Percentiles rank a stretch among this genome's conserved stretches.
Evolutionary conservation across 2,113 vertebrate genomes (phyloP).

Genomic region (Brachypodius melanocephalos): DNA sequence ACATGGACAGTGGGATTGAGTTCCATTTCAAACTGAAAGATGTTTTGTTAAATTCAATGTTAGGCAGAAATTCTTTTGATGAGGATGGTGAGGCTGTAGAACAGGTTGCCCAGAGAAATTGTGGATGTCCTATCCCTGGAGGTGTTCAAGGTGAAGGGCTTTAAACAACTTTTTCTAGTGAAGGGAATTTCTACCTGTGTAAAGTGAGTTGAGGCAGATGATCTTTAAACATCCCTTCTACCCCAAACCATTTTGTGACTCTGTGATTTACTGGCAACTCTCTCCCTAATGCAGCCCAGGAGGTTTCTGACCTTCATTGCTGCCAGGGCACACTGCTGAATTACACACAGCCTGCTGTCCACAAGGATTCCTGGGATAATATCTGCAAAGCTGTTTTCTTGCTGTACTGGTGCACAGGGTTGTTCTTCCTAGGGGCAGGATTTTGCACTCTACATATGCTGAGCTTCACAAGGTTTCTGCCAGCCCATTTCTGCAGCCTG

Average conservation of each 20-base stretch:
- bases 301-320: neutral
- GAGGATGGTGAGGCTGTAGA: neutral
- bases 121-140: accelerated
- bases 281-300: neutral
- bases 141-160: neutral
- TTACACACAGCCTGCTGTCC: neutral
- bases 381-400: neutral
- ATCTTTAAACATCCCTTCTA: neutral
- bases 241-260: neutral
- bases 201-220: neutral
- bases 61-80: neutral
- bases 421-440: neutral
- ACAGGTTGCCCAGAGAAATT: neutral
- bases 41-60: neutral
- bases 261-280: neutral
- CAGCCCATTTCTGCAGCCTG: neutral
- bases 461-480: neutral
- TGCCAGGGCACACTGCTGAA: neutral
- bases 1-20: neutral
- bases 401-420: neutral
- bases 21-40: neutral
- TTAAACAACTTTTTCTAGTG: neutral
- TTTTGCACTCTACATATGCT: neutral
- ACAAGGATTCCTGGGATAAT: neutral
- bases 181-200: neutral